phyloP scores from a whole-genome alignment of 2,113 vertebrate genomes.

The Phylloscopus trochilus region DNA sequence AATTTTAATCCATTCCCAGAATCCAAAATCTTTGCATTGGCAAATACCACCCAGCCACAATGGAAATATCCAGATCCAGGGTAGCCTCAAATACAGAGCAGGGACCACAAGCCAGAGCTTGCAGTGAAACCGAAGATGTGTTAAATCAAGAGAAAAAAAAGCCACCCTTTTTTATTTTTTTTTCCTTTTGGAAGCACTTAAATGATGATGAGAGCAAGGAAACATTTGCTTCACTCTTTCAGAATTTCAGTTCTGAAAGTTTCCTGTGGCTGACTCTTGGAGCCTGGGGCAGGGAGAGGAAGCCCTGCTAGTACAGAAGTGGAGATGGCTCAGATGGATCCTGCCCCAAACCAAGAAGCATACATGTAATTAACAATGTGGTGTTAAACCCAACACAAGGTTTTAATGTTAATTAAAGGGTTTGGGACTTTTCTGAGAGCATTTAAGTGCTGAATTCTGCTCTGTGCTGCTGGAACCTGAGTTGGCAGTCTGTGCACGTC shows the following conservation, averaged over 20 bases:
- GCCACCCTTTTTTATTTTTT: background rate
- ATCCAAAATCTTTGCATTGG: background rate
- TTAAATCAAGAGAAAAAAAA: background rate
- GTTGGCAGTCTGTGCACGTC: background rate
- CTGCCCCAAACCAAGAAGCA: background rate
- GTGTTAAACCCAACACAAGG: background rate
- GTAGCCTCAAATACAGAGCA: background rate
- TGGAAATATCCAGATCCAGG: constrained; percentile 28
- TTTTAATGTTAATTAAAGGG: background rate
- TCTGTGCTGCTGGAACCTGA: background rate
- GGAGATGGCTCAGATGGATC: background rate
- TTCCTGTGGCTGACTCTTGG: background rate
- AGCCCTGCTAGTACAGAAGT: background rate
- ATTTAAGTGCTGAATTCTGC: background rate
- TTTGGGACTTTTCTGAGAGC: background rate
- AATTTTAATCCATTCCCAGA: constrained; percentile 7
- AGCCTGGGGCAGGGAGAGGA: background rate
- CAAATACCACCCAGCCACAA: background rate
- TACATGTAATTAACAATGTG: accelerated
- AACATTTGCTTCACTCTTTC: background rate
- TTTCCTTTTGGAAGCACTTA: background rate
- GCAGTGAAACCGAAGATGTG: background rate
- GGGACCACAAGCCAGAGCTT: background rate
- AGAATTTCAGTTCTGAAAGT: background rate
- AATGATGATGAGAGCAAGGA: constrained; percentile 3